Evolutionary conservation across 2,888 invertebrate genomes (phyloP), one percentile per base, ranked within the genome.

Genomic region (Gastrophysa polygoni): DNA sequence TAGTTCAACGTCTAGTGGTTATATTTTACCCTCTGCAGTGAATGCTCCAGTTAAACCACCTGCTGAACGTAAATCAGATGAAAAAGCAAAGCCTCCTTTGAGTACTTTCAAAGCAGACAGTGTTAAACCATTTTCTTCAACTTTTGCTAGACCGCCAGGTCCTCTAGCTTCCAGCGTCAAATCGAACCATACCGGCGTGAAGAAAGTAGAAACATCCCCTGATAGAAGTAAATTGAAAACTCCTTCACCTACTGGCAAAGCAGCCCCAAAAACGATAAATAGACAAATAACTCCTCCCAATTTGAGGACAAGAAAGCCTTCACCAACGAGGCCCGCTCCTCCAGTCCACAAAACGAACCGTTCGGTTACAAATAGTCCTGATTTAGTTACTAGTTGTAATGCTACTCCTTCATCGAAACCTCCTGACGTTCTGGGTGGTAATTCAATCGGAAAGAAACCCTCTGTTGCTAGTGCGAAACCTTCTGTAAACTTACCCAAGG

Each of bases 1-100:
- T 0, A 84, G 84, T 71, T 85, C 87, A 0, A 89, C 91, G 0
- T 89, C 89, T 43, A 90, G 90, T 64, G 90, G 90, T 0, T 92
- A 92, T 76, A 84, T 92, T 57, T 87, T 88, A 69, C 89, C 92
- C 0, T 88, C 91, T 7, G 87, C 89, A 0, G 85, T 90, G 0
- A 91, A 91, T 73, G 85, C 88, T 32, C 91, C 91, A 3, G 81
- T 76, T 21, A 78, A 76, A 64, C 61, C 68, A 17, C 16, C 48
- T 7, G 54, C 57, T 20, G 59, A 61, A 20, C 58, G 59, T 11
- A 63, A 63, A 29, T 11, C 32, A 10, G 63, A 61, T 7, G 63
- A 62, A 48, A 55, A 59, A 44, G 21, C 65, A 10, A 73, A 73
- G 63, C 68, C 71, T 21, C 65, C 64, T 57, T 61, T 78, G 52